Evolutionary conservation across 2,797 vertebrate species (phyloP).

Genomic region (Hybognathus amarus): DNA sequence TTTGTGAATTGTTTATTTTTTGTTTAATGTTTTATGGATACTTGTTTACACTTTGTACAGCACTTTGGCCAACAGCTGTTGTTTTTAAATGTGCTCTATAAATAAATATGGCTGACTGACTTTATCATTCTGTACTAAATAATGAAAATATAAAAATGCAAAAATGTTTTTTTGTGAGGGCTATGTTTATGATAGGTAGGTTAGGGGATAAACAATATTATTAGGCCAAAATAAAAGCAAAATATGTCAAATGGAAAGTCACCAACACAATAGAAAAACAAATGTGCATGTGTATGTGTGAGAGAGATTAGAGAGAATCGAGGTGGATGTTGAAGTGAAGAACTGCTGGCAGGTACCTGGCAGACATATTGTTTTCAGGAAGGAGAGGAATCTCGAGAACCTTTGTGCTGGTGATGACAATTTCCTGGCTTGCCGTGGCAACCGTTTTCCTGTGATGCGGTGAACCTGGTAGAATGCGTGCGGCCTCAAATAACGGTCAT

Average conservation of each 20-base stretch:
- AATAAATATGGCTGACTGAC: no score
- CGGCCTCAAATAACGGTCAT: constrained; percentile 95
- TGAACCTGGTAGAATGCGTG: constrained; percentile 99
- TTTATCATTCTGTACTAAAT: background rate
- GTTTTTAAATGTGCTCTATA: no score
- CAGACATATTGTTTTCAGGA: constrained; percentile 97
- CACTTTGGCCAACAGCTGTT: no score
- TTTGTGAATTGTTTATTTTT: no score
- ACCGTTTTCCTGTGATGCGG: constrained; percentile 98
- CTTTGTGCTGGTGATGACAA: constrained; percentile 93
- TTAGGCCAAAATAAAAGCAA: background rate
- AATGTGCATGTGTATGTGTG: background rate
- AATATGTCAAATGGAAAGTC: background rate
- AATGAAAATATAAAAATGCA: background rate
- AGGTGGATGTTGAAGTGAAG: constrained; percentile 60
- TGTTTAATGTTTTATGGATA: no score
- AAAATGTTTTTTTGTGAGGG: background rate
- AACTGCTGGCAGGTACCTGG: constrained; percentile 83
- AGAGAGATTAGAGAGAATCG: background rate
- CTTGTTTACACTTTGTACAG: no score
- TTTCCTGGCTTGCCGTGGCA: constrained; percentile 96
- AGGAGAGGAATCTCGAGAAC: constrained; percentile 97
- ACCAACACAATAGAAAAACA: background rate
- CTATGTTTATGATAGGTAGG: background rate
- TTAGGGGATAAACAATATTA: background rate